Evolutionary conservation across 2,113 vertebrate genomes (phyloP).

Genomic region (Pachypanchax playfairii): DNA sequence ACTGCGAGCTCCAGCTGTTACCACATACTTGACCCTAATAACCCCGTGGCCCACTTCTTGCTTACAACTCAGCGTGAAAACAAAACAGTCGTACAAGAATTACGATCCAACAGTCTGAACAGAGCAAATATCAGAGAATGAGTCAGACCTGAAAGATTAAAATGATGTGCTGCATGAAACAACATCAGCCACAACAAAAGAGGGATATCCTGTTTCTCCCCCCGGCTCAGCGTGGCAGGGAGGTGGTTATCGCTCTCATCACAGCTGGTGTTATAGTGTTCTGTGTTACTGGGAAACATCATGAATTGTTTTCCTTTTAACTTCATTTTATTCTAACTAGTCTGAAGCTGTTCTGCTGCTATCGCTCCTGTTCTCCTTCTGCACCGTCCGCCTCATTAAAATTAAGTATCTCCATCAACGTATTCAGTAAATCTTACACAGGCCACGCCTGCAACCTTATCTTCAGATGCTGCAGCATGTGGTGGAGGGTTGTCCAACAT

Average conservation of each 20-base stretch:
- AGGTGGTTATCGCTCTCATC: conserved; percentile 64
- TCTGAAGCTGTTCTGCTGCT: conserved; percentile 10
- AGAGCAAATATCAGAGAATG: not conserved
- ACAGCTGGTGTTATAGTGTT: conserved; percentile 43
- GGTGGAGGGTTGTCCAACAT: conserved; percentile 37
- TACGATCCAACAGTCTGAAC: not conserved
- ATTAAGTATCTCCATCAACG: conserved; percentile 36
- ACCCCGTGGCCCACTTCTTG: conserved; percentile 41
- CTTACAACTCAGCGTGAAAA: conserved; percentile 5
- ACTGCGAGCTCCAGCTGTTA: conserved; percentile 40
- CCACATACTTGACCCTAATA: conserved; percentile 28
- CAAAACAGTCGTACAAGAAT: not conserved
- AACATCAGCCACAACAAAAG: conserved; percentile 59
- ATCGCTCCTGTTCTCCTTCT: conserved; percentile 17
- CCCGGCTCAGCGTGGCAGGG: conserved; percentile 56
- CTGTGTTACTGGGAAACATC: conserved; percentile 66
- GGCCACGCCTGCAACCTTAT: conserved; percentile 22
- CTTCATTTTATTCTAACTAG: conserved; percentile 50
- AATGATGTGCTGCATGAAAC: conserved; percentile 18
- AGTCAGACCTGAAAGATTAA: conserved; percentile 22
- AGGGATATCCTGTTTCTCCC: conserved; percentile 75
- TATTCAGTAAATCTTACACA: conserved; percentile 35
- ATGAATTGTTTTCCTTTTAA: conserved; percentile 55
- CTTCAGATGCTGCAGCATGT: conserved; percentile 17
- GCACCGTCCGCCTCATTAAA: conserved; percentile 32